Evolutionary conservation across 2,113 vertebrate species (phyloP).

Genomic region (Megaptera novaeangliae): DNA sequence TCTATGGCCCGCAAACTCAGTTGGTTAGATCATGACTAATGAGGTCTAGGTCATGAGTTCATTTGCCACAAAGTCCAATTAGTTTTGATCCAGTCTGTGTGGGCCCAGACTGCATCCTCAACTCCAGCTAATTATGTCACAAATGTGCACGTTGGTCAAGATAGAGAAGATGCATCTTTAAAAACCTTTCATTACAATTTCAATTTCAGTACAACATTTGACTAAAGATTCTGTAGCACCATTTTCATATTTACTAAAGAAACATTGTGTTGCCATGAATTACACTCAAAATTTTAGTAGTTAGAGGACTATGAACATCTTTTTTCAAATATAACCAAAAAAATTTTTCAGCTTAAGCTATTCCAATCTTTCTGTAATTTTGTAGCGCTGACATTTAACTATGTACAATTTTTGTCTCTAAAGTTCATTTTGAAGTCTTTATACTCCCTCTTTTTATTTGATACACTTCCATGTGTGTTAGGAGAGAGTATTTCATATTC

Average conservation of each 20-base stretch:
- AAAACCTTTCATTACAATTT: neutral
- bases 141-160: neutral
- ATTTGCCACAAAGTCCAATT: slow-evolving; percentile 30
- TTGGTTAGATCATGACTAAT: slow-evolving; percentile 36
- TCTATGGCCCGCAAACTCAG: neutral
- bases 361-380: slow-evolving; percentile 11
- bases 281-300: neutral
- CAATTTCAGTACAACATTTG: neutral
- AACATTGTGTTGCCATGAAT: slow-evolving; percentile 3
- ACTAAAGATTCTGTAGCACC: neutral
- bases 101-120: neutral
- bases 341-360: neutral
- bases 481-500: neutral
- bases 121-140: neutral
- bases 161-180: neutral
- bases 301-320: neutral
- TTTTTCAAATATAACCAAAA: neutral
- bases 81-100: slow-evolving; percentile 14
- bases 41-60: slow-evolving; percentile 32
- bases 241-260: slow-evolving; percentile 20
- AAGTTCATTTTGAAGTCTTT: neutral
- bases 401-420: neutral
- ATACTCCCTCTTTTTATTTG: neutral
- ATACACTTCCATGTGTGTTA: neutral
- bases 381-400: neutral